Percentiles rank a stretch among this genome's conserved stretches.
These are phyloP conservation scores for Tapirus terrestris DNA, from an alignment of 2,113 vertebrate species.

Conservation along the genomic window DNA sequence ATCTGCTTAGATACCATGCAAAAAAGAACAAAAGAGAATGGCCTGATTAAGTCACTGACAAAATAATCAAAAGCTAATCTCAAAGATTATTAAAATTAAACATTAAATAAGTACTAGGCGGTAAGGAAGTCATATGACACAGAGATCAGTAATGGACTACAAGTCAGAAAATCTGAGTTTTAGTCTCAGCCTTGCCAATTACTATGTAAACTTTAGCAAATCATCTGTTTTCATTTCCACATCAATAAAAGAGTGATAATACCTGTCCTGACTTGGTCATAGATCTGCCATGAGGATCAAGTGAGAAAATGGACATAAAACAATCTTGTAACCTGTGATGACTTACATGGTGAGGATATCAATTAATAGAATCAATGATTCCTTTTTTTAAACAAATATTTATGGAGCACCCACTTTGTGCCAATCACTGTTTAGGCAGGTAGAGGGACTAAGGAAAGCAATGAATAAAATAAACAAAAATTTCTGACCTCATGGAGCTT, in stretches of 20 bases:
- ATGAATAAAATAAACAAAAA: slow-evolving; percentile 29
- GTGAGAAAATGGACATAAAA: slow-evolving; percentile 44
- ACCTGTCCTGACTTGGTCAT: not conserved
- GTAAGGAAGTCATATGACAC: not conserved
- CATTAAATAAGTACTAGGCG: not conserved
- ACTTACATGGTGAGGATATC: not conserved
- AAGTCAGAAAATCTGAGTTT: slow-evolving; percentile 24
- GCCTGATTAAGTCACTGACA: not conserved
- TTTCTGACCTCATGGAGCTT: not conserved
- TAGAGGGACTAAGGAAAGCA: not conserved
- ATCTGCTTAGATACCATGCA: slow-evolving; percentile 1
- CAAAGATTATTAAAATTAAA: slow-evolving; percentile 41
- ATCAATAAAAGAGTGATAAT: slow-evolving; percentile 16
- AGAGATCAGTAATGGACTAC: not conserved
- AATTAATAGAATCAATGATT: slow-evolving; percentile 6
- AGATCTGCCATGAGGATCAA: not conserved
- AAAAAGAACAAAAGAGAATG: slow-evolving; percentile 2
- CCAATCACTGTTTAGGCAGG: not conserved
- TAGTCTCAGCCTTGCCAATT: not conserved
- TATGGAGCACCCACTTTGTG: not conserved
- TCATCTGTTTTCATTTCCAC: slow-evolving; percentile 3
- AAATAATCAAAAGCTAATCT: slow-evolving; percentile 30
- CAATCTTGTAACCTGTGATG: not conserved
- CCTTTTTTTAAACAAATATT: slow-evolving; percentile 12
- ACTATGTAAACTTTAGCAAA: slow-evolving; percentile 41